A percentile compares a stretch with the other conserved stretches of the same genome.
Evolutionary conservation across 53 echinoderm and acorn worm species (phyloP).

Genomic region (Patiria pectinifera): DNA sequence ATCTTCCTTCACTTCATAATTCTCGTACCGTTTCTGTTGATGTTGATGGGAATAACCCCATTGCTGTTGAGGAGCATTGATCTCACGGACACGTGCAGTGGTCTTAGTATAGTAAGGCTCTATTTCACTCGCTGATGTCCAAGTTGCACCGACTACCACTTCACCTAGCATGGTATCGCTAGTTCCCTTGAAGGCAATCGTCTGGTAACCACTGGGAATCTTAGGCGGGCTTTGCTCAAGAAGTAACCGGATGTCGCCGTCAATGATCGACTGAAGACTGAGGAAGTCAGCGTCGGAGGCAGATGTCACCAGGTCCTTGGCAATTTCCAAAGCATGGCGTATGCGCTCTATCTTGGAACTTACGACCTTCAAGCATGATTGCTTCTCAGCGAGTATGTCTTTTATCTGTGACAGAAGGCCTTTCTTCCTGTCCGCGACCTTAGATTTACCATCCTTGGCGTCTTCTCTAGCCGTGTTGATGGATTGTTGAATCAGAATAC

Average conservation of each 20-base stretch:
- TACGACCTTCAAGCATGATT: too few species aligned
- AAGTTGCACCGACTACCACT: background rate
- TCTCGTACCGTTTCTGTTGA: too few species aligned
- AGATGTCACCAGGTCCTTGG: constrained; percentile 2
- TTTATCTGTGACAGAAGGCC: background rate
- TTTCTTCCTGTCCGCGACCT: constrained; percentile 1
- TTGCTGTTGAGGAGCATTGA: too few species aligned
- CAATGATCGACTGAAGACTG: background rate
- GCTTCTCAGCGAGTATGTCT: background rate
- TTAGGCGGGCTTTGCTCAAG: background rate
- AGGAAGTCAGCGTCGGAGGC: constrained; percentile 22
- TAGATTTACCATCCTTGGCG: background rate
- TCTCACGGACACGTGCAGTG: too few species aligned
- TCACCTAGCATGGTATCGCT: background rate
- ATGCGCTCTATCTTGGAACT: background rate
- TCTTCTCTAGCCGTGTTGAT: background rate
- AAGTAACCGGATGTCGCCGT: background rate
- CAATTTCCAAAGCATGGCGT: constrained; percentile 8
- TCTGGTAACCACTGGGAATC: background rate
- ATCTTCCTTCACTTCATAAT: too few species aligned
- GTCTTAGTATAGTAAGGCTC: too few species aligned
- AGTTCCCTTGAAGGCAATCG: constrained; percentile 3
- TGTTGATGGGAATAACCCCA: too few species aligned
- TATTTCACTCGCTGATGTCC: background rate
- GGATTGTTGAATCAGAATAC: background rate